A percentile compares a stretch with the other conserved stretches of the same genome.
These are phyloP conservation scores for Amphiura filiformis DNA, from an alignment of 35 echinoderm and acorn worm species.

Conservation along the genomic window DNA sequence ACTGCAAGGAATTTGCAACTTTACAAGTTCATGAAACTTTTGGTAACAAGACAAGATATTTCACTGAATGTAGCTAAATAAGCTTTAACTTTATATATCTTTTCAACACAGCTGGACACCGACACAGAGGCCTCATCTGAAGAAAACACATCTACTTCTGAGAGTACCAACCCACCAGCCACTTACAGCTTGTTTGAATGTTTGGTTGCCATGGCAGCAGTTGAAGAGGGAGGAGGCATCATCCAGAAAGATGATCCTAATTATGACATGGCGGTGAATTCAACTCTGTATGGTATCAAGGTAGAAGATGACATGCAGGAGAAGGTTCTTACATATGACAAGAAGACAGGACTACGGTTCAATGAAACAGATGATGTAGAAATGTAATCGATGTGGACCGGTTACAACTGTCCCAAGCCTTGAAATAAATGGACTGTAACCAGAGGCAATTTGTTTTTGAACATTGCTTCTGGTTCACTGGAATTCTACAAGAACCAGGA, in stretches of 20 bases:
- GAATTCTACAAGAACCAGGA: too few relatives aligned
- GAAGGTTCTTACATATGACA: constrained; percentile 13
- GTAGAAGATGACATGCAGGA: constrained; percentile 8
- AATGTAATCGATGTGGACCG: not conserved
- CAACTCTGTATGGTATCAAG: constrained; percentile 26
- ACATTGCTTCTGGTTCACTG: too few relatives aligned
- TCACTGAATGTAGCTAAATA: too few relatives aligned
- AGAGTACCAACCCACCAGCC: too few relatives aligned
- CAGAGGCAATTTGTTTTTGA: too few relatives aligned
- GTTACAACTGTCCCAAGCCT: not conserved
- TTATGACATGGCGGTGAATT: constrained; percentile 28
- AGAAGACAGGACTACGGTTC: constrained; percentile 9
- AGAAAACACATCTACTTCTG: too few relatives aligned
- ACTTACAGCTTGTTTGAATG: constrained; percentile 19
- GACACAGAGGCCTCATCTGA: too few relatives aligned
- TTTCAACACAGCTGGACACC: too few relatives aligned
- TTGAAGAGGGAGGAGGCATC: constrained; percentile 21
- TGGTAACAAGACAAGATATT: too few relatives aligned
- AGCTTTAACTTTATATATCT: too few relatives aligned
- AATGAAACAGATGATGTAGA: not conserved
- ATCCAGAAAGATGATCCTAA: constrained; percentile 12
- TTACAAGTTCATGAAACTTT: too few relatives aligned
- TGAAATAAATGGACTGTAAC: not conserved
- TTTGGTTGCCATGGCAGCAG: constrained; percentile 19
- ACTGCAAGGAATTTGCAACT: too few relatives aligned